Percentiles rank a stretch among this genome's conserved stretches.
phyloP scores from a whole-genome alignment of 2,113 vertebrate species.

The Microtus pennsylvanicus region DNA sequence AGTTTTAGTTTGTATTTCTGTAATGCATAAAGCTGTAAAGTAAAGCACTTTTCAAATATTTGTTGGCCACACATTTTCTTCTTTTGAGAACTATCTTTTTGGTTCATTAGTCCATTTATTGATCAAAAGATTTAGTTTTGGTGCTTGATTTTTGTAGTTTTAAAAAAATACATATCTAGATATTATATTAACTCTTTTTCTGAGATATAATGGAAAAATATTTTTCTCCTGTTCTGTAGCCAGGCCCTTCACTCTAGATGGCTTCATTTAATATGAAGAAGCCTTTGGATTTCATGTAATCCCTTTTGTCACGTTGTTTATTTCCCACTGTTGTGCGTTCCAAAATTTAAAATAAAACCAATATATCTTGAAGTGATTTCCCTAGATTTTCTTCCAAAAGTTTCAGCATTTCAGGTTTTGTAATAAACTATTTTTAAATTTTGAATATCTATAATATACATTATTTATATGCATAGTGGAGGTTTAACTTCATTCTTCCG shows the following conservation, averaged over 20 bases:
- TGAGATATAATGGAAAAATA: background rate
- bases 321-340: background rate
- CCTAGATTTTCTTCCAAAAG: background rate
- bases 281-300: background rate
- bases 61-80: background rate
- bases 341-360: background rate
- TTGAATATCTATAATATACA: background rate
- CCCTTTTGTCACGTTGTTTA: background rate
- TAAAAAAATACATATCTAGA: background rate
- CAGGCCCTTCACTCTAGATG: background rate
- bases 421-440: background rate
- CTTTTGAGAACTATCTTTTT: background rate
- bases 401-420: background rate
- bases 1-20: background rate
- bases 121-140: background rate
- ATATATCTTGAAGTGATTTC: background rate
- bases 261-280: background rate
- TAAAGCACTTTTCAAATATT: background rate
- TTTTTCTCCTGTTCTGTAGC: background rate
- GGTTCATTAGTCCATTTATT: background rate
- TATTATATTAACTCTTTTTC: background rate
- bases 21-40: background rate
- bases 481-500: background rate
- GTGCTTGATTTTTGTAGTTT: background rate
- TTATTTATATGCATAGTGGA: background rate